phyloP scores from a whole-genome alignment of 2,113 vertebrate species.

The Neomonachus schauinslandi region DNA sequence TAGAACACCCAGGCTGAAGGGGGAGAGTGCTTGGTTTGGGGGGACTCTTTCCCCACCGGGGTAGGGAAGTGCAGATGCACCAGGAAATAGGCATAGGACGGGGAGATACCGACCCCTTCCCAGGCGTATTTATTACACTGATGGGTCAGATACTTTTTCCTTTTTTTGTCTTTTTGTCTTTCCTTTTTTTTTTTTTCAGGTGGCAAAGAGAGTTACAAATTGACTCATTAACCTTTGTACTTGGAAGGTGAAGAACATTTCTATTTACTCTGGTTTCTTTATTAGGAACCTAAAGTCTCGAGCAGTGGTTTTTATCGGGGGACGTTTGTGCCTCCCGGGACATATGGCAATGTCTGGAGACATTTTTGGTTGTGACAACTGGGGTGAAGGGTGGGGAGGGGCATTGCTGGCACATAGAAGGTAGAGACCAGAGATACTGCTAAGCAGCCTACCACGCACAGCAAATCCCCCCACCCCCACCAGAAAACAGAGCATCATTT shows the following conservation, averaged over 20 bases:
- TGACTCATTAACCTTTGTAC: not conserved
- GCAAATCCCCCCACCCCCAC: rapidly evolving
- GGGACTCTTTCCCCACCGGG: not conserved
- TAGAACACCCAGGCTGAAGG: not conserved
- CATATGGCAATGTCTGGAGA: not conserved
- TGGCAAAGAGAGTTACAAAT: not conserved
- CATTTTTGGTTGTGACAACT: not conserved
- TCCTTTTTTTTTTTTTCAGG: rapidly evolving
- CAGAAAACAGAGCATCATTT: rapidly evolving
- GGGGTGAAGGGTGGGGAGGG: not conserved
- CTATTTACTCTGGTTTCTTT: not conserved
- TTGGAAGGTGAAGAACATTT: not conserved
- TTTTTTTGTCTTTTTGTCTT: not conserved
- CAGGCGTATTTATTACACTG: too few relatives aligned
- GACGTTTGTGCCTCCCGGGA: not conserved
- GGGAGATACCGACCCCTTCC: not conserved
- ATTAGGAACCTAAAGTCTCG: not conserved
- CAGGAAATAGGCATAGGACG: not conserved
- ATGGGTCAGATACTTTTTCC: not conserved
- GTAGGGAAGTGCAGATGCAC: not conserved
- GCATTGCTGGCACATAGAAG: too few relatives aligned
- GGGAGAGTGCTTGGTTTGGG: not conserved
- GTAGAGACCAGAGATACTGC: not conserved
- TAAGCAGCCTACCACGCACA: not conserved
- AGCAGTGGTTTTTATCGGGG: not conserved